A percentile compares a stretch with the other conserved stretches of the same genome.
These are phyloP conservation scores for Bimastos eiseni DNA, from an alignment of 2,888 invertebrate species.

Conservation along the genomic window DNA sequence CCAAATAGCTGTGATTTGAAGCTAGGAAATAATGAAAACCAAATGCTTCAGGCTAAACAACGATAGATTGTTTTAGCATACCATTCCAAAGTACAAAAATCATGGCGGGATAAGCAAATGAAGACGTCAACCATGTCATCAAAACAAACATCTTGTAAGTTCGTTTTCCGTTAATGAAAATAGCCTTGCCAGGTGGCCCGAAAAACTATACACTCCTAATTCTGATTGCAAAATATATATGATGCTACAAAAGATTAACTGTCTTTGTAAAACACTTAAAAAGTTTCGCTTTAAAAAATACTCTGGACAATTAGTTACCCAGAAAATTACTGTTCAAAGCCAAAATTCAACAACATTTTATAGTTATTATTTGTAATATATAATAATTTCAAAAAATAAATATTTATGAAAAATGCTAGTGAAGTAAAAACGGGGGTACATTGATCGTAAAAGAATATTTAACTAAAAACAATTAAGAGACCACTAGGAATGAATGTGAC, in stretches of 20 bases:
- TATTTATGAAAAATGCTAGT: background rate
- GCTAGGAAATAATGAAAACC: background rate
- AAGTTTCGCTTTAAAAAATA: background rate
- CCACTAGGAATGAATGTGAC: background rate
- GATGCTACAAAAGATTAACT: background rate
- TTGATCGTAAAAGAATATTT: background rate
- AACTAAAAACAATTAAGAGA: background rate
- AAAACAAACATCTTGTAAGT: background rate
- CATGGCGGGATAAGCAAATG: background rate
- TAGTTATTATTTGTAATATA: background rate
- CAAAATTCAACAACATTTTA: background rate
- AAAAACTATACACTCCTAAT: background rate
- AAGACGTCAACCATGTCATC: background rate
- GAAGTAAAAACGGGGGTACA: background rate
- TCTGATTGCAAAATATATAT: slow-evolving; percentile 2
- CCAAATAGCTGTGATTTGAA: background rate
- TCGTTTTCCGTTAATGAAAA: background rate
- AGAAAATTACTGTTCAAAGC: background rate
- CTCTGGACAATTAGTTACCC: background rate
- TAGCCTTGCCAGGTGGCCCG: background rate
- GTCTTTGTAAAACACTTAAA: background rate
- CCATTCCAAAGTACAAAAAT: background rate
- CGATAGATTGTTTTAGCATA: background rate
- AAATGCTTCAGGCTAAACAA: background rate
- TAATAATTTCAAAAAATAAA: background rate